Evolutionary conservation across 2,797 vertebrate genomes (phyloP), one percentile per base, ranked within the genome.

Genomic region (Tapirus indicus): DNA sequence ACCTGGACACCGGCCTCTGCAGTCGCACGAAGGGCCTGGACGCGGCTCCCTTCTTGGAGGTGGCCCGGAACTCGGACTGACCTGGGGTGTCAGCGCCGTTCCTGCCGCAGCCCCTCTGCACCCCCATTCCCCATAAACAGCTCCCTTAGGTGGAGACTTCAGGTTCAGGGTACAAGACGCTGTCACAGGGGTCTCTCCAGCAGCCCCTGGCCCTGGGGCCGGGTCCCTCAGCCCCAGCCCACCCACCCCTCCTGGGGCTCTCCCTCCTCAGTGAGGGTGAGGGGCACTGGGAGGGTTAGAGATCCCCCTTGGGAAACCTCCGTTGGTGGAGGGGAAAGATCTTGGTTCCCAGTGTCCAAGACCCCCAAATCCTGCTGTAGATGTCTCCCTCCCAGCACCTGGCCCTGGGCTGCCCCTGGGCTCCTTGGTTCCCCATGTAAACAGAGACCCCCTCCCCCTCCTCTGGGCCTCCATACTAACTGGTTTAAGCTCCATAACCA

Each of bases 141-240:
- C 1, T 27, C 14, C 64, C 62, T 52, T 6, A 1, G 32, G 1
- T 25, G 14, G 62, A 17, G 13, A 32, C 20, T 6, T 41, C 29
- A 0, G 62, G 62, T 10, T n/a, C 35, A 2, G 4, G 5, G 5
- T 3, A 13, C 49, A 27, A 49, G n/a, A 20, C 6, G 6, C 17
- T 58, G 66, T 44, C 17, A 10, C 32, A 20, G 25, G 23, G n/a
- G 52, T 29, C 84, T 27, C 66, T 7, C 6, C 11, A 27, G n/a
- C 66, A 41, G 35, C 27, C 35, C 25, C n/a, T 13, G 35, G 10
- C n/a, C 49, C 18, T 29, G 47, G 64, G 1, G 60, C 41, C 20
- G 49, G 16, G 16, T 18, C 49, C 25, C 25, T 54, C 12, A 7
- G 13, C 49, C 13, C 49, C 49, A 4, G 4, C 13, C 49, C 47